Percentiles rank a stretch among this genome's conserved stretches.
Evolutionary conservation across 2,113 vertebrate genomes (phyloP).

Genomic region (Pantherophis guttatus): DNA sequence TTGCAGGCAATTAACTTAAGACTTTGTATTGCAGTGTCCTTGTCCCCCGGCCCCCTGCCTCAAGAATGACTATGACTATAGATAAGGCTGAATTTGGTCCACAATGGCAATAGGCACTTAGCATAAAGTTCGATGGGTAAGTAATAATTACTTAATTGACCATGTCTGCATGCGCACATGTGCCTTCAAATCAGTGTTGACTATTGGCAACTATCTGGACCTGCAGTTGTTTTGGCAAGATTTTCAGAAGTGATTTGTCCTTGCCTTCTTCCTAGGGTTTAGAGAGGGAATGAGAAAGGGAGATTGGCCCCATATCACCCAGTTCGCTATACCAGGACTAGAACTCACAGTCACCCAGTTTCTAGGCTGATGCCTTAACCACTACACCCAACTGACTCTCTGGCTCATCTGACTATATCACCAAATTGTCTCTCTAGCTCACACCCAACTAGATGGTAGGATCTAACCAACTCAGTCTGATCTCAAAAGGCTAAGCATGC

Average conservation of each 20-base stretch:
- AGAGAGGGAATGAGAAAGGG: background rate
- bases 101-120: background rate
- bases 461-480: background rate
- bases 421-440: background rate
- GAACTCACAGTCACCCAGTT: background rate
- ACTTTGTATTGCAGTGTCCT: background rate
- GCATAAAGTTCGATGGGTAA: background rate
- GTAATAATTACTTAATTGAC: background rate
- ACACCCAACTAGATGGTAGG: background rate
- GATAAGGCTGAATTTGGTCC: background rate
- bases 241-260: background rate
- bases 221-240: background rate
- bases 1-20: background rate
- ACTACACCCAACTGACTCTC: background rate
- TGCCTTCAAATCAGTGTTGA: background rate
- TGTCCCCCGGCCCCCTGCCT: background rate
- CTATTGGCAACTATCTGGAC: background rate
- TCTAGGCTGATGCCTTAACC: background rate
- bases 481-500: background rate
- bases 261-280: background rate
- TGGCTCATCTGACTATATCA: background rate
- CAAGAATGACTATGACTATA: background rate
- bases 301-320: background rate
- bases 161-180: background rate
- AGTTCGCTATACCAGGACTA: background rate